Evolutionary conservation across 2,797 vertebrate species (phyloP), one percentile per base, ranked within the genome.

Genomic region (Rhinella marina): DNA sequence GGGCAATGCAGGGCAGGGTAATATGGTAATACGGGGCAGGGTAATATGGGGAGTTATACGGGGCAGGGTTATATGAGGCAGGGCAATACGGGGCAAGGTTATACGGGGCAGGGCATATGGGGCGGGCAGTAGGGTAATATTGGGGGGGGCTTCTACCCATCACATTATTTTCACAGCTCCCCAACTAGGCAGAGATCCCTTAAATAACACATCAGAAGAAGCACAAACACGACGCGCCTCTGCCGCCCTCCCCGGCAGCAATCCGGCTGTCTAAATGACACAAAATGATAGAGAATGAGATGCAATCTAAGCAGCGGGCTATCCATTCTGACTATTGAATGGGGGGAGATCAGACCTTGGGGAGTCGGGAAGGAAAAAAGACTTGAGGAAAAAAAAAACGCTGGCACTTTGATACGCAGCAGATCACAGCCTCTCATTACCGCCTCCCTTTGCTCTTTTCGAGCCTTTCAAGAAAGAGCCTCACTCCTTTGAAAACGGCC

Each of bases 401-500:
- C n/a, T n/a, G 82, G 0, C 82, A 84, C 87, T 88, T 88, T 88
- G 85, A 87, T 89, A 85, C 85, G 25, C 81, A 57, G 77, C 75
- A 83, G 80, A 85, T 87, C 86, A 90, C 78, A 85, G 79, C 54
- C 75, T 79, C 72, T 73, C 75, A 57, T 78, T 62, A 88, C 75
- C 23, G 27, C 59, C 7, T 86, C 70, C 82, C 80, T 85, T 29
- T 85, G 62, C 79, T 87, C 86, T 86, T 88, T 81, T 48, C 68
- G 68, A 84, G 78, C 78, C 64, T 88, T 87, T 87, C 81, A 88
- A 59, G 89, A 88, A 64, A 56, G 82, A 90, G 87, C 64, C 87
- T 79, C 76, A 85, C 82, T 90, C 85, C 88, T 91, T 87, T 91
- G 90, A 91, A 87, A 85, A 29, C 54, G 88, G 85, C 85, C 84